A percentile compares a stretch with the other conserved stretches of the same genome.
These are phyloP conservation scores for Ranitomeya imitator DNA, from an alignment of 2,113 vertebrate species.

Conservation along the genomic window DNA sequence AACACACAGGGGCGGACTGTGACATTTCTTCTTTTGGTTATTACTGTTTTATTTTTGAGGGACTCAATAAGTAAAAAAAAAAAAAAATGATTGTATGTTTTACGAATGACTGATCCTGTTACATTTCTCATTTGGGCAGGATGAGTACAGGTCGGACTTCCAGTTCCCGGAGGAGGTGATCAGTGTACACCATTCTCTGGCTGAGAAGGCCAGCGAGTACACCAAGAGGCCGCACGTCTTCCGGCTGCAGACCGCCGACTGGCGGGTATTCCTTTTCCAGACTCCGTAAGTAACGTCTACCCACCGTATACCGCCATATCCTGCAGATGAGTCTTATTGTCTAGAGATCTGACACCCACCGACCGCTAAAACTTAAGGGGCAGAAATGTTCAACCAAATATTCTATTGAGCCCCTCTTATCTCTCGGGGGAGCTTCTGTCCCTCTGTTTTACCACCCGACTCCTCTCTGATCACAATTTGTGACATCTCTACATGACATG, in stretches of 20 bases:
- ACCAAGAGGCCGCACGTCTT: conserved; percentile 88
- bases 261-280: conserved; percentile 90
- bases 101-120: background rate
- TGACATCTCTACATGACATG: too few species aligned
- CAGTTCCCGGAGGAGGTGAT: conserved; percentile 80
- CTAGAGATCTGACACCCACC: too few species aligned
- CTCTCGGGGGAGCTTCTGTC: too few species aligned
- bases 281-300: conserved; percentile 76
- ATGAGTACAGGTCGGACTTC: conserved; percentile 71
- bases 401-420: too few species aligned
- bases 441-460: too few species aligned
- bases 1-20: too few species aligned
- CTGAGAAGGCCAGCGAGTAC: conserved; percentile 79
- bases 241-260: conserved; percentile 87
- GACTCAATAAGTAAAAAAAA: background rate
- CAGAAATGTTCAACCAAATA: too few species aligned
- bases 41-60: background rate
- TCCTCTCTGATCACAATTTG: too few species aligned
- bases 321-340: too few species aligned
- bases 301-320: too few species aligned
- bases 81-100: background rate
- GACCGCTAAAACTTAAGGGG: too few species aligned
- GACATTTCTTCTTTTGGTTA: too few species aligned
- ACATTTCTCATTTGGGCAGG: conserved; percentile 63
- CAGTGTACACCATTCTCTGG: conserved; percentile 88